phyloP scores from a whole-genome alignment of 2,888 invertebrate species.

The Octonoba sinensis region DNA sequence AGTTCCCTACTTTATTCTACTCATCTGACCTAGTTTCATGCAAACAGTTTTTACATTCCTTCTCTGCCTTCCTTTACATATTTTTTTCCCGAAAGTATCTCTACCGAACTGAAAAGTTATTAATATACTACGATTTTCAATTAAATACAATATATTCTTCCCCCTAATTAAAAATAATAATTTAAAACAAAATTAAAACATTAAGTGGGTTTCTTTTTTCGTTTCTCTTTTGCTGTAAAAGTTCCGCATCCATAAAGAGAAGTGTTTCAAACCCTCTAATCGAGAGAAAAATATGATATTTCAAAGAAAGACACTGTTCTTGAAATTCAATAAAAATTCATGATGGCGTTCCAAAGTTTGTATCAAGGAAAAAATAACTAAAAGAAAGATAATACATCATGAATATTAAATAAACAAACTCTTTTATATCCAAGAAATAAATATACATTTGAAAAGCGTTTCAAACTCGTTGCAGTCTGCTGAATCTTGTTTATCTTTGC shows the following conservation, averaged over 20 bases:
- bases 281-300: constrained; percentile 22
- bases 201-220: background rate
- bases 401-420: constrained; percentile 12
- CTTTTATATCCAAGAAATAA: too few relatives aligned
- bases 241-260: constrained; percentile 18
- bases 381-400: constrained; percentile 27
- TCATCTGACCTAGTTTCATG: constrained; percentile 13
- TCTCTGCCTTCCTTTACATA: too few relatives aligned
- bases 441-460: too few relatives aligned
- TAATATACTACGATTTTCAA: constrained; percentile 18
- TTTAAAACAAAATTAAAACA: constrained; percentile 17
- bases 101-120: too few relatives aligned
- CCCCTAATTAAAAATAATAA: background rate
- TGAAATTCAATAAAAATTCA: constrained; percentile 38
- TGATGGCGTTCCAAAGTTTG: constrained; percentile 6
- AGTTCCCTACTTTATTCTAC: constrained; percentile 3
- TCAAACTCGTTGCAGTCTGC: too few relatives aligned
- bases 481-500: too few relatives aligned
- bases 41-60: too few relatives aligned
- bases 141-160: constrained; percentile 18
- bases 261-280: constrained; percentile 4
- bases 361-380: constrained; percentile 7
- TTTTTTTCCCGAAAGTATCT: too few relatives aligned
- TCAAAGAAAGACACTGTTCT: background rate
- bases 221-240: background rate